Conservation (phyloP, 2,888 invertebrate species). For the Psylliodes chrysocephalus region DNA sequence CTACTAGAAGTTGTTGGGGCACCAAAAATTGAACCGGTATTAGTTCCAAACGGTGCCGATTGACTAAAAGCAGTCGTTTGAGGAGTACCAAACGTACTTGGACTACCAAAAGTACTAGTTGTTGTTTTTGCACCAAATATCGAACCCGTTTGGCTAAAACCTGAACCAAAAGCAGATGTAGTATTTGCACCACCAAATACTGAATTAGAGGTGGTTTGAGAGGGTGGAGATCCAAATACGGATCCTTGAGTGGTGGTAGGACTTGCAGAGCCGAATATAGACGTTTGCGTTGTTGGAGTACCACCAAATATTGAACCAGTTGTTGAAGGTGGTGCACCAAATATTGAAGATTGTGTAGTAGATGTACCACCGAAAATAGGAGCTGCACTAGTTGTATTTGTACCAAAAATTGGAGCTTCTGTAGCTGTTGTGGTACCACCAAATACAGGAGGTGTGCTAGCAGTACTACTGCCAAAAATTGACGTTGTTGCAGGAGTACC, state of each 20-base stretch:
- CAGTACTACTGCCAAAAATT: conserved; percentile 37
- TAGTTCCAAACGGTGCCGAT: conserved; percentile 21
- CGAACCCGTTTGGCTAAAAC: not conserved
- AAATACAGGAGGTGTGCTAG: conserved; percentile 16
- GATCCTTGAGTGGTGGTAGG: conserved; percentile 31
- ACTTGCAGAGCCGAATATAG: conserved; percentile 39
- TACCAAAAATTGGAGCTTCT: conserved; percentile 24
- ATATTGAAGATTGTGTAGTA: conserved; percentile 1
- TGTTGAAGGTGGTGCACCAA: conserved; percentile 17
- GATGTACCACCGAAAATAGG: conserved; percentile 18
- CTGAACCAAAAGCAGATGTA: conserved; percentile 35
- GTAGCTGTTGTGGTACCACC: conserved; percentile 27
- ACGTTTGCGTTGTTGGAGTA: conserved; percentile 31
- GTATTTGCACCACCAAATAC: conserved; percentile 36
- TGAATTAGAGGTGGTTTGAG: conserved; percentile 33
- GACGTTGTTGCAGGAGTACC: conserved; percentile 34
- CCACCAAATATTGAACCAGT: conserved; percentile 30
- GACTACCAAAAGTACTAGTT: conserved; percentile 21
- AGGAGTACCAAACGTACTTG: conserved; percentile 44
- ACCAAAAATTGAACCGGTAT: conserved; percentile 44
- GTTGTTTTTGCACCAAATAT: conserved; percentile 41
- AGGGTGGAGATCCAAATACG: conserved; percentile 36
- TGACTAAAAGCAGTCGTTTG: conserved; percentile 44
- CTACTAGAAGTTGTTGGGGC: conserved; percentile 44
- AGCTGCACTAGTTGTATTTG: conserved; percentile 6